Evolutionary conservation across 1,140 invertebrate genomes (phyloP).

Genomic region (Cydia splendana): DNA sequence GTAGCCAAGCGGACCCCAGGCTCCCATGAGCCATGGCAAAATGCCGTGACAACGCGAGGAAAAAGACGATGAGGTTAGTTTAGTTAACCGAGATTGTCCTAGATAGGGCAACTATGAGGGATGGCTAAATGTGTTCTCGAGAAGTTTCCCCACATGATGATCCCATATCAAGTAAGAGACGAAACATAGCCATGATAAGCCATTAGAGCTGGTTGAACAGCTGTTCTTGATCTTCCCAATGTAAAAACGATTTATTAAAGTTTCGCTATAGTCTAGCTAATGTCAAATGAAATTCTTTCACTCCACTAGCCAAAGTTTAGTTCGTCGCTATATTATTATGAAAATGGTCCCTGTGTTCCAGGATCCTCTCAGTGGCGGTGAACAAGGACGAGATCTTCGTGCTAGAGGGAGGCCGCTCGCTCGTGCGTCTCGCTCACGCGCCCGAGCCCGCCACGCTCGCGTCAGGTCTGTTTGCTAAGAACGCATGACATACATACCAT

Average conservation of each 20-base stretch:
- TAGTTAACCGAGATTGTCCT: no score
- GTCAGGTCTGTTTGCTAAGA: slow-evolving; percentile 53
- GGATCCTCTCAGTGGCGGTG: slow-evolving; percentile 82
- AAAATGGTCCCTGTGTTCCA: slow-evolving; percentile 48
- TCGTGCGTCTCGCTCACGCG: slow-evolving; percentile 82
- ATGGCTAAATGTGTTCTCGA: not conserved
- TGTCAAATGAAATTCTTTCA: no score
- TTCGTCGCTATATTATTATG: not conserved
- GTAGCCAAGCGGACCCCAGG: no score
- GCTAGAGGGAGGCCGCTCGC: slow-evolving; percentile 84
- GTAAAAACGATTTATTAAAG: no score
- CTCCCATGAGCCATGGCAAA: no score
- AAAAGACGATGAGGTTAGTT: no score
- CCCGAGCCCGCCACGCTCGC: slow-evolving; percentile 63
- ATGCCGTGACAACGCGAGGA: no score
- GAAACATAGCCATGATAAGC: no score
- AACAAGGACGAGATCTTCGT: slow-evolving; percentile 90
- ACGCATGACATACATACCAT: slow-evolving; percentile 13
- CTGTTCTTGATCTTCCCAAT: no score
- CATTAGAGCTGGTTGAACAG: no score
- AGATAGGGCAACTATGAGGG: no score
- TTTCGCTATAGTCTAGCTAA: no score
- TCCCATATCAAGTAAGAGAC: not conserved
- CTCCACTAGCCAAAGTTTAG: not conserved
- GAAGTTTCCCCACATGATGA: not conserved